Evolutionary conservation across 35 echinoderm and acorn worm species (phyloP), one percentile per base, ranked within the genome.

Genomic region (Acanthaster planci): DNA sequence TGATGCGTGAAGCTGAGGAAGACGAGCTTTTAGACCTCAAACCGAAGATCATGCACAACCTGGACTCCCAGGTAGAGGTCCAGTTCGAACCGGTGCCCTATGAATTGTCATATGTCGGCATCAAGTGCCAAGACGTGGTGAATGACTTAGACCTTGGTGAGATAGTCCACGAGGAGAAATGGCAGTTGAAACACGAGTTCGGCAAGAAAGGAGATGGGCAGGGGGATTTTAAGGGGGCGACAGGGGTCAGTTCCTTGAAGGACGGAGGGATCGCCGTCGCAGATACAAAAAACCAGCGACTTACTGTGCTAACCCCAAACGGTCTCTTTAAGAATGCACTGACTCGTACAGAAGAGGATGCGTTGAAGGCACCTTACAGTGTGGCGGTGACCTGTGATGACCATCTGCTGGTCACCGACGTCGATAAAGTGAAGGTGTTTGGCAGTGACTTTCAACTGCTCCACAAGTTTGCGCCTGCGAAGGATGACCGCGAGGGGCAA

Each of bases 201-300:
- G 64, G 29, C 30, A 35, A 35, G 34, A 34, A 72, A 35, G 64
- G 64, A 34, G 0, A 72, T 14, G 64, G 30, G 26, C 8, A 72
- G 30, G 64, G 64, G 9, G 64, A 72, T 19, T 83, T 83, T 53
- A 39, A 83, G 54, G 1, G 27, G 8, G 81, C 81, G n/a, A 1
- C 27, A 38, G 81, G 53, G 15, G 56, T 83, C 6, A 53, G 51
- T 59, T 53, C 27, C 18, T 58, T 53, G 14, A 40, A 21, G 17
- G 56, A 83, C 56, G 81, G 81, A 5, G 81, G 56, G 16, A 32
- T 60, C 38, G 81, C 38, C 51, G 53, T 83, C 8, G 38, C 81
- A 37, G 81, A 83, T 83, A 53, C 1, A 18, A 38, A 14, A 31
- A 56, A 38, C 27, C 27, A 5, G 14, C 47, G 27, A 12, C 35